phyloP scores from a whole-genome alignment of 2,113 vertebrate genomes.

The Lichenostomus cassidix region DNA sequence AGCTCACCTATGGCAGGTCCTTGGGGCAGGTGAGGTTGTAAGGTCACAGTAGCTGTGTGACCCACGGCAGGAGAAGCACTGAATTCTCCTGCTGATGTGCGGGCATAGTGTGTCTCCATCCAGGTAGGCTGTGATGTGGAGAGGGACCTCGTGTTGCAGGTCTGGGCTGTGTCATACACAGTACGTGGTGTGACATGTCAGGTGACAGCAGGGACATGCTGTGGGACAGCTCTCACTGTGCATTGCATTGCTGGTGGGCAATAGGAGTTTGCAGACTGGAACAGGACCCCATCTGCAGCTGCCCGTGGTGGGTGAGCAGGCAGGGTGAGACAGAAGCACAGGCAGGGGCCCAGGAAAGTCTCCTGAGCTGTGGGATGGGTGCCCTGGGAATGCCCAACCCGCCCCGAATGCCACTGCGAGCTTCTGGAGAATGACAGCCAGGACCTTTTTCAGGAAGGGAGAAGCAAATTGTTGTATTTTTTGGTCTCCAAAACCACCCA shows the following conservation, averaged over 20 bases:
- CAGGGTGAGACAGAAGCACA: neutral
- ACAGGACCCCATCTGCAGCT: neutral
- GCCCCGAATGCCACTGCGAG: neutral
- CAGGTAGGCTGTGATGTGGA: neutral
- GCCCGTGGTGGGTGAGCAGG: neutral
- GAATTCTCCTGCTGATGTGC: neutral
- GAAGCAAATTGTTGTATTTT: neutral
- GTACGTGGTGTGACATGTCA: rapidly evolving
- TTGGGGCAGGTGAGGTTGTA: neutral
- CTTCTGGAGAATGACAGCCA: neutral
- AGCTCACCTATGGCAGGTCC: neutral
- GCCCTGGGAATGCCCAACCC: neutral
- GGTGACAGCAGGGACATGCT: neutral
- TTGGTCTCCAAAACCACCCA: neutral
- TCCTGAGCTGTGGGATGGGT: neutral
- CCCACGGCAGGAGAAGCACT: neutral
- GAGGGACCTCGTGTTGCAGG: neutral
- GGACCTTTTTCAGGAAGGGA: neutral
- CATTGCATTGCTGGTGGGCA: neutral
- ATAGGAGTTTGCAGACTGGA: neutral
- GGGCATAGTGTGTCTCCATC: neutral
- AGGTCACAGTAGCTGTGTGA: neutral
- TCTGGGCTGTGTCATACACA: neutral
- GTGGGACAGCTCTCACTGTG: neutral
- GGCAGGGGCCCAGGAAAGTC: neutral